These are phyloP conservation scores for Epizoanthus scotinus DNA, from an alignment of 92 coral and sea anemone genomes.

Conservation along the genomic window DNA sequence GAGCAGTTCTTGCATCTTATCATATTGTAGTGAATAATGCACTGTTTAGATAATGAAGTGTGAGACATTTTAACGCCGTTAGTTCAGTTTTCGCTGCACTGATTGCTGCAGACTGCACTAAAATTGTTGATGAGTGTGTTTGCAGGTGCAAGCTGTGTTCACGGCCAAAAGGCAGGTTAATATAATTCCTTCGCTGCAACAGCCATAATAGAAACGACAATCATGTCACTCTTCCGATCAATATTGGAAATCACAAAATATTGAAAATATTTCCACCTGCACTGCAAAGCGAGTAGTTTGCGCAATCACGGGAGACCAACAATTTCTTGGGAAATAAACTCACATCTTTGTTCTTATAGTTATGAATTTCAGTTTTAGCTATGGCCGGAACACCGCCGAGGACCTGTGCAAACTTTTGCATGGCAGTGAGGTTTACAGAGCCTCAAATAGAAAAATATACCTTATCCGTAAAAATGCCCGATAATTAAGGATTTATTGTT, in stretches of 20 bases:
- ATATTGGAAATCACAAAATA: neutral
- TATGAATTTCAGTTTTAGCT: constrained; percentile 17
- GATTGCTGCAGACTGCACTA: neutral
- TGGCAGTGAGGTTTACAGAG: neutral
- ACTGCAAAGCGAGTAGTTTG: neutral
- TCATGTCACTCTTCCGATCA: neutral
- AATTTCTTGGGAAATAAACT: neutral
- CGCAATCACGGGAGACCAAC: constrained; percentile 3
- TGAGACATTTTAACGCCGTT: neutral
- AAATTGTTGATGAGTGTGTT: too few species aligned
- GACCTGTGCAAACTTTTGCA: neutral
- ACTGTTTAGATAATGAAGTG: neutral
- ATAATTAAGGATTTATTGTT: neutral
- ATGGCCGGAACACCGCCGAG: neutral
- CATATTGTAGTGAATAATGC: too few species aligned
- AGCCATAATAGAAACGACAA: neutral
- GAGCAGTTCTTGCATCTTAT: neutral
- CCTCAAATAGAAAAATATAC: neutral
- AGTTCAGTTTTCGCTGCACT: neutral
- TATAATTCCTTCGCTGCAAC: neutral
- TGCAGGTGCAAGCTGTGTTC: neutral
- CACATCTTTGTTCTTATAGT: neutral
- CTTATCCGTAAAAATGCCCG: neutral
- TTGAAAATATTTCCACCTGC: neutral
- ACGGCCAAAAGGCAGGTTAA: constrained; percentile 2